Evolutionary conservation across 1,140 invertebrate genomes (phyloP).

Genomic region (Ctenoplectra terminalis): DNA sequence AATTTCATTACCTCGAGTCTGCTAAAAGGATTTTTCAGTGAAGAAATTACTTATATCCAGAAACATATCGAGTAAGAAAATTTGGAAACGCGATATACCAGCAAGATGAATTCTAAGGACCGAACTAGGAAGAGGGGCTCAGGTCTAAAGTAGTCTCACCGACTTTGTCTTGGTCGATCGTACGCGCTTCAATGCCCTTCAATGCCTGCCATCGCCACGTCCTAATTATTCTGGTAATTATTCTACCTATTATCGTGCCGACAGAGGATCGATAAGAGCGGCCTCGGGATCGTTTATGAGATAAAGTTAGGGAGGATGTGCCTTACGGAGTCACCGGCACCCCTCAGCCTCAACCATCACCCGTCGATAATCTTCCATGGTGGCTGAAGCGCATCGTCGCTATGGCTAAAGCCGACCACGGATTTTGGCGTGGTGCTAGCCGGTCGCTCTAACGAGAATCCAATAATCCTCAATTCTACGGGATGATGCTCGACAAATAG

Average conservation of each 20-base stretch:
- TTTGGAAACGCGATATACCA: not conserved
- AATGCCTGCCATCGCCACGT: constrained; percentile 66
- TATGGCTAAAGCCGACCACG: constrained; percentile 55
- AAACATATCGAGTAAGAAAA: too few relatives aligned
- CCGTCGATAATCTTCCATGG: constrained; percentile 58
- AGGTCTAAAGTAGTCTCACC: constrained; percentile 51
- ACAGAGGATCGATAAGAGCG: constrained; percentile 58
- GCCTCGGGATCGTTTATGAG: constrained; percentile 52
- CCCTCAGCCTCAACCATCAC: constrained; percentile 17
- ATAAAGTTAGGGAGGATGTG: constrained; percentile 40
- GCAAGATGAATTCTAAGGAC: constrained; percentile 34
- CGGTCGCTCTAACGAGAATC: constrained; percentile 75
- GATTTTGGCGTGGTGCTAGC: constrained; percentile 63
- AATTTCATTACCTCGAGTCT: too few relatives aligned
- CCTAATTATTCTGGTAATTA: constrained; percentile 75
- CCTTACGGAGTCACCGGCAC: constrained; percentile 26
- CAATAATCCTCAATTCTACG: constrained; percentile 77
- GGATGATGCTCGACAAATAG: constrained; percentile 74
- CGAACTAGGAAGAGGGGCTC: constrained; percentile 7
- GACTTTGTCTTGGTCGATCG: constrained; percentile 51
- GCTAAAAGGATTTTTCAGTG: too few relatives aligned
- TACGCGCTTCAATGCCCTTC: constrained; percentile 59
- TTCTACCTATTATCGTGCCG: constrained; percentile 67
- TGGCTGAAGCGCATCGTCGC: constrained; percentile 27
- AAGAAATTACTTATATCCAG: too few relatives aligned